Evolutionary conservation across 2,888 invertebrate genomes (phyloP).

Genomic region (Crossocerus cetratus): DNA sequence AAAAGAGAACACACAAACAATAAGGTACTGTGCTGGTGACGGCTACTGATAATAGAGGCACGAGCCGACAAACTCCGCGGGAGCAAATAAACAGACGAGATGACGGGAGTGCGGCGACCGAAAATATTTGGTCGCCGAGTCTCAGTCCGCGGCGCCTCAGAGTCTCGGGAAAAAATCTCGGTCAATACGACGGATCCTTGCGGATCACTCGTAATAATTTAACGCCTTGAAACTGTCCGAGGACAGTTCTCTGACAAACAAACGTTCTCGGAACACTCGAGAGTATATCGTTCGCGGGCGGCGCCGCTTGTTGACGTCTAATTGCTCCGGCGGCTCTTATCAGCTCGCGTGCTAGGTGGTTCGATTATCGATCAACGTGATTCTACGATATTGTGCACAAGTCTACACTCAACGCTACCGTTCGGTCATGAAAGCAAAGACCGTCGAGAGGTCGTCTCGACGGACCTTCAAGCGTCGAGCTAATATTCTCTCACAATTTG

Average conservation of each 20-base stretch:
- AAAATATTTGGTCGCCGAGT: too few relatives aligned
- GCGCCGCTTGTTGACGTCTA: not conserved
- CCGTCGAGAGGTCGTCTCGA: too few relatives aligned
- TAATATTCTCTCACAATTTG: not conserved
- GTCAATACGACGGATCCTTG: too few relatives aligned
- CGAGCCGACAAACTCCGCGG: slow-evolving; percentile 13
- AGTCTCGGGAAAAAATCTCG: not conserved
- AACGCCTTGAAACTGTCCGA: too few relatives aligned
- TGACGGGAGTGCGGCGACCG: too few relatives aligned
- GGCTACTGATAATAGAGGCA: slow-evolving; percentile 46
- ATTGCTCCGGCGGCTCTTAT: slow-evolving; percentile 26
- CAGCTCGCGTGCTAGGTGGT: slow-evolving; percentile 25
- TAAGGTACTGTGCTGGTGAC: slow-evolving; percentile 76
- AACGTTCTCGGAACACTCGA: not conserved
- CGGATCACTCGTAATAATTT: too few relatives aligned
- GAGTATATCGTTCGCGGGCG: not conserved
- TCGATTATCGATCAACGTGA: slow-evolving; percentile 43
- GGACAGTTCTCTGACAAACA: too few relatives aligned
- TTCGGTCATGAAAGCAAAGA: too few relatives aligned
- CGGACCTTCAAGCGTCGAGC: not conserved
- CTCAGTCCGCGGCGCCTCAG: not conserved
- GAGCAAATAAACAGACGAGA: not conserved
- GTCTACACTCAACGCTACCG: too few relatives aligned
- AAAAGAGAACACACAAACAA: slow-evolving; percentile 81
- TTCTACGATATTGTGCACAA: slow-evolving; percentile 50